Evolutionary conservation across 1,140 invertebrate genomes (phyloP).

Genomic region (Belonocnema kinseyi): DNA sequence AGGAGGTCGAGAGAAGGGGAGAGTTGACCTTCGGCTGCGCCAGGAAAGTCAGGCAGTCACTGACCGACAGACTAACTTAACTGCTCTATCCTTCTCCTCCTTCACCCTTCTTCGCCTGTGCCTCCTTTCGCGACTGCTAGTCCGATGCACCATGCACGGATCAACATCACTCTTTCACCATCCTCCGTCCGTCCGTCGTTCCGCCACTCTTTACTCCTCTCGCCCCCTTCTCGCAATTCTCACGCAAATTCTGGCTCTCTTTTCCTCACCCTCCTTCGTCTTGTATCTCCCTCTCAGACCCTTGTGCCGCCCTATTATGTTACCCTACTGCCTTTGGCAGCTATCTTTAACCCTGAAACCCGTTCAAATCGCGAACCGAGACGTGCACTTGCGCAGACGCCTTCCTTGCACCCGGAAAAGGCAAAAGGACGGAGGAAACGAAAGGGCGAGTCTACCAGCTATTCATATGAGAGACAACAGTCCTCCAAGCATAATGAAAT

Average conservation of each 20-base stretch:
- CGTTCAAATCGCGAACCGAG: conserved; percentile 44
- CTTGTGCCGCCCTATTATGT: conserved; percentile 59
- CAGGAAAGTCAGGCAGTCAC: conserved; percentile 77
- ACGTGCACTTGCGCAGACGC: background rate
- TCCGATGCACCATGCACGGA: conserved; percentile 65
- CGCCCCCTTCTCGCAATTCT: conserved; percentile 38
- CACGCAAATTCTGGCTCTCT: conserved; percentile 23
- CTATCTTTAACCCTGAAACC: conserved; percentile 66
- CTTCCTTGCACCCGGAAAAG: conserved; percentile 40
- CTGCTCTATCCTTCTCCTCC: conserved; percentile 73
- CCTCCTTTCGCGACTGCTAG: conserved; percentile 66
- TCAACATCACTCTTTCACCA: conserved; percentile 35
- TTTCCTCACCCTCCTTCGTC: conserved; percentile 30
- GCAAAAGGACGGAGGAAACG: conserved; percentile 13
- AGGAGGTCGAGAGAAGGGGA: conserved; percentile 67
- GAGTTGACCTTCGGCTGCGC: conserved; percentile 75
- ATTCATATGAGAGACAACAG: background rate
- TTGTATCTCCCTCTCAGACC: conserved; percentile 48
- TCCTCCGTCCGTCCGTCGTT: conserved; percentile 34
- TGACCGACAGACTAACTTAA: conserved; percentile 77
- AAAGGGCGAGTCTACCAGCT: background rate
- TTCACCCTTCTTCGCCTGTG: conserved; percentile 54
- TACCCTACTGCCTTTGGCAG: conserved; percentile 61
- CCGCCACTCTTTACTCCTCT: conserved; percentile 35
- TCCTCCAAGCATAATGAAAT: background rate